These are phyloP conservation scores for Alethe diademata DNA, from an alignment of 2,113 vertebrate species.

Conservation along the genomic window DNA sequence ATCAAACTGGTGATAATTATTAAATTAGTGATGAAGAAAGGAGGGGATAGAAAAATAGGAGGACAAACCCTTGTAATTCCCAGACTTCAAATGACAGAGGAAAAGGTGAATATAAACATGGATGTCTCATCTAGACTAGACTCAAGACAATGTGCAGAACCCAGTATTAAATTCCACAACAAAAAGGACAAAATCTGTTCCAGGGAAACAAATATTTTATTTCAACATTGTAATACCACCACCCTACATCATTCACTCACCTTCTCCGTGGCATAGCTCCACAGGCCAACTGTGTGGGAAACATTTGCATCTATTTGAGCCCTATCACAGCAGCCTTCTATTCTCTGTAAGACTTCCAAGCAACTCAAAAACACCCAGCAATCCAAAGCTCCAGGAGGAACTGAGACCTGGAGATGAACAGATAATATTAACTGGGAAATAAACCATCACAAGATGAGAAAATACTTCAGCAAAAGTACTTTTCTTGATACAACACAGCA, in stretches of 20 bases:
- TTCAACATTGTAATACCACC: not conserved
- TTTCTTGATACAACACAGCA: not conserved
- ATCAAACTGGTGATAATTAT: not conserved
- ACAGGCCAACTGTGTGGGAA: constrained; percentile 93
- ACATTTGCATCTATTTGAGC: constrained; percentile 88
- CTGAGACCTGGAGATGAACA: constrained; percentile 79
- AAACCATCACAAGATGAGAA: not conserved
- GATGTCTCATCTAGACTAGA: not conserved
- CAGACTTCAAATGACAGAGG: not conserved
- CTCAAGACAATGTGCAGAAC: not conserved
- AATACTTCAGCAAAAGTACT: not conserved
- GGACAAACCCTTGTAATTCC: not conserved
- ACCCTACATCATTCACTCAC: constrained; percentile 57
- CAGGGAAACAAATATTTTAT: not conserved
- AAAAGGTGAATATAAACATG: not conserved
- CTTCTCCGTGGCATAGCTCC: constrained; percentile 97
- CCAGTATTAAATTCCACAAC: not conserved
- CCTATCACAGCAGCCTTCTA: constrained; percentile 93
- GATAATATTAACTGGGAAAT: not conserved
- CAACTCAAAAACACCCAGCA: constrained; percentile 99
- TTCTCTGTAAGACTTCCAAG: constrained; percentile 95
- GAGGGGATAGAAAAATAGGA: not conserved
- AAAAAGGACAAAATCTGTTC: not conserved
- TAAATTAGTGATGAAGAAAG: not conserved
- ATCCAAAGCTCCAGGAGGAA: constrained; percentile 91